These are phyloP conservation scores for Cephus sareptanus DNA, from an alignment of 2,888 invertebrate species.

Conservation along the genomic window DNA sequence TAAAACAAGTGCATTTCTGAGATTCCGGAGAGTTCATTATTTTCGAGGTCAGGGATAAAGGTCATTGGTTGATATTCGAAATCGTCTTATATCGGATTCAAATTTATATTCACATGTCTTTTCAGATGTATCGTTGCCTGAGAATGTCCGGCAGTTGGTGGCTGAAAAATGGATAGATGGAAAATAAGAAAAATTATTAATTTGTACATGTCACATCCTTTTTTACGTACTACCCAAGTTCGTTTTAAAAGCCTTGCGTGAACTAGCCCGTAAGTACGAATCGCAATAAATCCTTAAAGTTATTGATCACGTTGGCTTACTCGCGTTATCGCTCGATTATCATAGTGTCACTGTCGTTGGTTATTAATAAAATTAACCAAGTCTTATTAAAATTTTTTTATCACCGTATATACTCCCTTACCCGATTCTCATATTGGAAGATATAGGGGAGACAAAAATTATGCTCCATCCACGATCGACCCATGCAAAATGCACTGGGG, in stretches of 20 bases:
- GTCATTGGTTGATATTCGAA: not conserved
- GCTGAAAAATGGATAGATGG: not conserved
- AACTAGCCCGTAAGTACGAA: not conserved
- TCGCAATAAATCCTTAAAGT: not conserved
- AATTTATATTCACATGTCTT: not conserved
- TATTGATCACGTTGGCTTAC: not conserved
- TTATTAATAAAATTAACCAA: not conserved
- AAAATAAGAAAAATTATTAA: not conserved
- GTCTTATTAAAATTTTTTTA: not conserved
- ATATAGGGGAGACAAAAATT: not conserved
- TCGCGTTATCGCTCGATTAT: not conserved
- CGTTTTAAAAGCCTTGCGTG: not conserved
- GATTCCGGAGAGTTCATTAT: not conserved
- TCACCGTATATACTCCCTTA: not conserved
- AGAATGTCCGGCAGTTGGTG: not conserved
- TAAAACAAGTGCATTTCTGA: not conserved
- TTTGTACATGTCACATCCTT: not conserved
- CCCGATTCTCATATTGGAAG: not conserved
- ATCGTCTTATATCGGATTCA: not conserved
- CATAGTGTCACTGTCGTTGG: not conserved
- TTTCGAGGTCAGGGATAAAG: not conserved
- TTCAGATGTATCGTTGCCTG: not conserved
- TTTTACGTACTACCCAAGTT: not conserved
- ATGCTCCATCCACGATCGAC: not conserved
- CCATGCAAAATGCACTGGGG: not conserved